Base-by-base conservation (phyloP, 2,888 invertebrate genomes). In the Pyrocoelia pectoralis region DNA sequence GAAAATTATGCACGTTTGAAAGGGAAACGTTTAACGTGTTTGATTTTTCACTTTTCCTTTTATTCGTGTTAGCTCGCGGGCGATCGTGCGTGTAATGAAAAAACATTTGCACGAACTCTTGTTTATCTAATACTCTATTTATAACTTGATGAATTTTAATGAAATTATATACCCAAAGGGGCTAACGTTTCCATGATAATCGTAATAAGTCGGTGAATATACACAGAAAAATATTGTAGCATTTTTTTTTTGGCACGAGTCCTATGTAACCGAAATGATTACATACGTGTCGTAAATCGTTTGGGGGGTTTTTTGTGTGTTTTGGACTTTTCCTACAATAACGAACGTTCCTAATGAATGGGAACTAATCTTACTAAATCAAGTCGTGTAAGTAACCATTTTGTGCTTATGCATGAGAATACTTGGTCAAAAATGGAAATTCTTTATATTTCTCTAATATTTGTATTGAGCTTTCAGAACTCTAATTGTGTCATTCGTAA, bases 331-430 rank as follows among this genome's bases (percentile, higher is more conserved):
- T 41, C 18, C 19, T 13, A 12, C 19, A 33, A 60, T 56, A 61
- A 38, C 43, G 33, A 54, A 61, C 29, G 57, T 70, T 69, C 68
- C 77, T 76, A 75, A 80, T 82, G 83, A 82, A 83, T 83, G 83
- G 83, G 83, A 79, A 81, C 83, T 78, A 82, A 81, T 77, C 78
- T 83, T 73, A 83, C 83, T 70, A 83, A 82, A 74, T 71, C 79
- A 70, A 81, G 81, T 75, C 79, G 81, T 73, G 82, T 83, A 79
- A 82, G 82, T 81, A 66, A 13, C 49, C 15, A 17, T 24, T 15
- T n/a, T 48, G 17, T n/a, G 2, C 9, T 17, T 48, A 17, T 17
- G 18, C 18, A 18, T 17, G 19, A 46, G 38, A 43, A 53, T 56
- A 52, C 29, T 46, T 52, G 51, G 41, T 24, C 8, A 24, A 5